Conservation (phyloP, 2,888 invertebrate species). For the Smittia aterrima region DNA sequence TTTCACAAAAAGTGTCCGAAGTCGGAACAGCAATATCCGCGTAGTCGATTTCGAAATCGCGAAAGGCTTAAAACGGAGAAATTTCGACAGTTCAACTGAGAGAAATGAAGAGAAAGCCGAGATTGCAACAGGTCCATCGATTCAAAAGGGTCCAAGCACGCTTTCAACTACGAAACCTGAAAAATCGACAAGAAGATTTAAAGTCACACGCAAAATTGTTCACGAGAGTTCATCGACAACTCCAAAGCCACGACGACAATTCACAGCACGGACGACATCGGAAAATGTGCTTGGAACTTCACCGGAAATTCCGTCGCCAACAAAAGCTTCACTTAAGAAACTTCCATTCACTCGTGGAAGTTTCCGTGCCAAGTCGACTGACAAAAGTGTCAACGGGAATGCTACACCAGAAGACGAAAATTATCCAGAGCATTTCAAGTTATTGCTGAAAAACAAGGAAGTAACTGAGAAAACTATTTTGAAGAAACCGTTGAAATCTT, state of each 20-base stretch:
- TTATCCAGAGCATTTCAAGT: slow-evolving; percentile 39
- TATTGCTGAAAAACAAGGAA: slow-evolving; percentile 33
- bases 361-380: background rate
- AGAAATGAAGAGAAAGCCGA: background rate
- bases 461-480: slow-evolving; percentile 1
- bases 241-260: slow-evolving; percentile 15
- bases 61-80: slow-evolving; percentile 18
- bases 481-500: slow-evolving; percentile 25
- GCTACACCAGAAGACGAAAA: slow-evolving; percentile 9
- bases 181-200: background rate
- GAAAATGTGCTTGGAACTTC: slow-evolving; percentile 16
- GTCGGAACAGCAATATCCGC: background rate
- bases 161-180: slow-evolving; percentile 8
- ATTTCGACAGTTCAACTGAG: background rate
- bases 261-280: slow-evolving; percentile 13
- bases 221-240: background rate
- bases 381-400: background rate
- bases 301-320: background rate
- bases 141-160: background rate
- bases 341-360: slow-evolving; percentile 22
- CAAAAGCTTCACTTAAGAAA: slow-evolving; percentile 13
- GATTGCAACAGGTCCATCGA: background rate
- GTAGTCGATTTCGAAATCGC: background rate
- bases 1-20: background rate
- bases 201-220: background rate